These are phyloP conservation scores for Osedax frankpressi DNA, from an alignment of 2,888 invertebrate genomes.

Conservation along the genomic window DNA sequence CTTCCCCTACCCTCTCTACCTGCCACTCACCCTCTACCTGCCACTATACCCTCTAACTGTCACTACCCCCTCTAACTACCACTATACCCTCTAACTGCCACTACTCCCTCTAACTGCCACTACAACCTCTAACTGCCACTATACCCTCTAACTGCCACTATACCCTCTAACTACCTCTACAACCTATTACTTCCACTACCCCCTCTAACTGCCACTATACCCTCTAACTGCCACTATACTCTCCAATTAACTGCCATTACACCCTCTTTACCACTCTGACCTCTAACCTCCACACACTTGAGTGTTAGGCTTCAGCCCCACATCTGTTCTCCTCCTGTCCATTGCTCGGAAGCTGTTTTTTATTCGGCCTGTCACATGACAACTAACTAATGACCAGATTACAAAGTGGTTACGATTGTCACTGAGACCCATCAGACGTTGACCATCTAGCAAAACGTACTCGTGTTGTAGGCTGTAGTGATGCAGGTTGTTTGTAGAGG, in stretches of 20 bases:
- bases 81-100: too few relatives aligned
- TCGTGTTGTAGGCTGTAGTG: conserved; percentile 37
- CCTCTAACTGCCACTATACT: too few relatives aligned
- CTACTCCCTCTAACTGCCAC: too few relatives aligned
- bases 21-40: too few relatives aligned
- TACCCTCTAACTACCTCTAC: too few relatives aligned
- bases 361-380: conserved; percentile 35
- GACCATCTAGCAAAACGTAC: conserved; percentile 36
- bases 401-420: conserved; percentile 40
- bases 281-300: not conserved
- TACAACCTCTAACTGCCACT: too few relatives aligned
- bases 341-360: conserved; percentile 33
- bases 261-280: conserved; percentile 28
- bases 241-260: too few relatives aligned
- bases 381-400: conserved; percentile 37
- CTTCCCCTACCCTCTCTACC: too few relatives aligned
- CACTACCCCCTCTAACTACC: too few relatives aligned
- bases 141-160: too few relatives aligned
- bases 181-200: conserved; percentile 4
- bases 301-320: not conserved
- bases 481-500: too few relatives aligned
- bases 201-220: conserved; percentile 5
- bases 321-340: conserved; percentile 9
- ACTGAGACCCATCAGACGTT: conserved; percentile 37
- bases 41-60: too few relatives aligned